Evolutionary conservation across 35 echinoderm and acorn worm genomes (phyloP), one percentile per base, ranked within the genome.

Genomic region (Amphiura filiformis): DNA sequence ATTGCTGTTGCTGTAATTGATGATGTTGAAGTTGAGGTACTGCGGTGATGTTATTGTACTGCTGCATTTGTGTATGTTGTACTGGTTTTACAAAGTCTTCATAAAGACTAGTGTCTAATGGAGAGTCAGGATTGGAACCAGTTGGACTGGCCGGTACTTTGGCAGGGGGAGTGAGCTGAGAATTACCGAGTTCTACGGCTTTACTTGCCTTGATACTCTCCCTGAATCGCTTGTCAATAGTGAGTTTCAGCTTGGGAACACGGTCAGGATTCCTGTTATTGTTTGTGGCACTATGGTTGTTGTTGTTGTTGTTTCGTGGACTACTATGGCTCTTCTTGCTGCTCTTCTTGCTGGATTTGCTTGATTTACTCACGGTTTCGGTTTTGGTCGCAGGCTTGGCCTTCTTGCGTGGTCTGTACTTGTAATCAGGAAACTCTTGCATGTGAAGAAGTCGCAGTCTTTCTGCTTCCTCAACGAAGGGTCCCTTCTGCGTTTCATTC

Each of bases 331-430:
- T 82, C 82, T 56, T 64, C 57, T 93, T 97, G 77, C 89, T 28
- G 88, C 77, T 91, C 13, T 90, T 65, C 81, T 92, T 96, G 36
- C 86, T 76, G 28, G 91, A 31, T 38, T 76, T 82, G 65, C 57
- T 89, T 82, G 57, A 84, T 36, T 77, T 87, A 87, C 57, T 84
- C 37, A 84, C 90, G 56, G 81, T 80, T 32, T 87, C 86, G 17
- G 84, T 36, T 75, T 93, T 93, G 26, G 91, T 79, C 65, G 89
- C 84, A 61, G 96, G 93, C 83, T 99, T 99, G 49, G 94, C 90
- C 87, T 95, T 99, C 90, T 95, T 99, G 32, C 96, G 87, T 86
- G 93, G 96, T 61, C 96, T 47, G 93, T 99, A 99, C 82, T 99
- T 99, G 90, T 99, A 99, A 76, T 99, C 96, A n/a, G 96, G 96